Evolutionary conservation across 1,140 invertebrate species (phyloP).

Genomic region (Zophobas atratus): DNA sequence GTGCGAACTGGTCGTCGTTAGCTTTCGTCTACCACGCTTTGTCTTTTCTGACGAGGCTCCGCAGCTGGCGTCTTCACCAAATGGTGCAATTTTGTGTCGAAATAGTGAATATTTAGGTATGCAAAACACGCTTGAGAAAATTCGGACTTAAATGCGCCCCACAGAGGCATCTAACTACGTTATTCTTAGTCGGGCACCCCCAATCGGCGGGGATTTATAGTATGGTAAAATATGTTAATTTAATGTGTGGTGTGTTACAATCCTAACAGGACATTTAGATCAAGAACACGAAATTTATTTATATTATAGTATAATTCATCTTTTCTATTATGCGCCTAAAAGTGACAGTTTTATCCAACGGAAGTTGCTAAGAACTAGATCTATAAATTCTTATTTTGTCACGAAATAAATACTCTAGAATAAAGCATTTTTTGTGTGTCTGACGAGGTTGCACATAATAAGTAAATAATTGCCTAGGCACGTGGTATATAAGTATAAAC

Average conservation of each 20-base stretch:
- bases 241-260: conserved; percentile 39
- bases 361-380: conserved; percentile 33
- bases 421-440: too few species aligned
- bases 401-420: conserved; percentile 7
- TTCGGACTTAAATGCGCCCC: conserved; percentile 42
- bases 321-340: conserved; percentile 31
- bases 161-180: conserved; percentile 11
- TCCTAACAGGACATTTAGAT: conserved; percentile 33
- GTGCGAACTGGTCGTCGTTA: neutral
- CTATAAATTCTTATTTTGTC: conserved; percentile 16
- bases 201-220: conserved; percentile 41
- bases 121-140: conserved; percentile 15
- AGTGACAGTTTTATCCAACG: conserved; percentile 29
- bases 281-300: conserved; percentile 25
- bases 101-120: conserved; percentile 1
- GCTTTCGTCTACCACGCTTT: neutral
- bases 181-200: conserved; percentile 39
- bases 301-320: conserved; percentile 36
- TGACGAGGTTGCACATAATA: too few species aligned
- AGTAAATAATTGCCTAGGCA: too few species aligned
- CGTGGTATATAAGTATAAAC: too few species aligned
- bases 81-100: neutral
- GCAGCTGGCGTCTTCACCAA: too few species aligned
- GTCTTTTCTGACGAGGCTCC: too few species aligned
- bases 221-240: conserved; percentile 53